Conservation (phyloP, 2,888 invertebrate genomes). For the Sinohyriopsis cumingii region DNA sequence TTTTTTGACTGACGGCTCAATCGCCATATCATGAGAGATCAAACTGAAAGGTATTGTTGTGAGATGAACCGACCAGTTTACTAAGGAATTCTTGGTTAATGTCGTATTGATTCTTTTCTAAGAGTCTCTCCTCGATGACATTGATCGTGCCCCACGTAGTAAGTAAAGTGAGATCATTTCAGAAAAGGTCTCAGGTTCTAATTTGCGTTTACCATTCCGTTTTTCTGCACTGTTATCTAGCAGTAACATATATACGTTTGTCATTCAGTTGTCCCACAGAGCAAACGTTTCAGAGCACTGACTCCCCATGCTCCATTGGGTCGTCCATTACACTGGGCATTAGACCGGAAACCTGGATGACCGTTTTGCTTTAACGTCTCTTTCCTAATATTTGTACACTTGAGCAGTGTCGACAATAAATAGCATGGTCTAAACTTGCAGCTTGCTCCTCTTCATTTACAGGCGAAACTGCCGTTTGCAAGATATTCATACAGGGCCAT, state of each 20-base stretch:
- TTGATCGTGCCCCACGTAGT: no score
- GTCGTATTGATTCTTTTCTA: no score
- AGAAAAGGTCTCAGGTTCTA: constrained; percentile 10
- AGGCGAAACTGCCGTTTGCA: neutral
- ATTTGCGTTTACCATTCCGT: constrained; percentile 9
- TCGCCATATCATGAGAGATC: no score
- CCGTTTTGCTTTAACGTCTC: neutral
- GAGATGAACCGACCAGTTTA: no score
- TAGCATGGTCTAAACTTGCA: constrained; percentile 1
- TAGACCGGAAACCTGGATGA: neutral
- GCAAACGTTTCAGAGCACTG: neutral
- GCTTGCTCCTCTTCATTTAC: constrained; percentile 3
- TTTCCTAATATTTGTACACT: neutral
- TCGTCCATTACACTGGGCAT: neutral
- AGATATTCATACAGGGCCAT: constrained; percentile 6
- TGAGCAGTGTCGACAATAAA: neutral
- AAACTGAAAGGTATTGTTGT: no score
- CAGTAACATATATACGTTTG: constrained; percentile 7
- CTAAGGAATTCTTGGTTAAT: no score
- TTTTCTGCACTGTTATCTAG: constrained; percentile 10
- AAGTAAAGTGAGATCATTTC: constrained; percentile 12
- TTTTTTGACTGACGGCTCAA: no score
- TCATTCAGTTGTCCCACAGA: constrained; percentile 9
- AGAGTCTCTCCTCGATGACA: no score
- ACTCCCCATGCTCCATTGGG: neutral